phyloP scores from a whole-genome alignment of 2,113 vertebrate genomes.

The Stegastes partitus region DNA sequence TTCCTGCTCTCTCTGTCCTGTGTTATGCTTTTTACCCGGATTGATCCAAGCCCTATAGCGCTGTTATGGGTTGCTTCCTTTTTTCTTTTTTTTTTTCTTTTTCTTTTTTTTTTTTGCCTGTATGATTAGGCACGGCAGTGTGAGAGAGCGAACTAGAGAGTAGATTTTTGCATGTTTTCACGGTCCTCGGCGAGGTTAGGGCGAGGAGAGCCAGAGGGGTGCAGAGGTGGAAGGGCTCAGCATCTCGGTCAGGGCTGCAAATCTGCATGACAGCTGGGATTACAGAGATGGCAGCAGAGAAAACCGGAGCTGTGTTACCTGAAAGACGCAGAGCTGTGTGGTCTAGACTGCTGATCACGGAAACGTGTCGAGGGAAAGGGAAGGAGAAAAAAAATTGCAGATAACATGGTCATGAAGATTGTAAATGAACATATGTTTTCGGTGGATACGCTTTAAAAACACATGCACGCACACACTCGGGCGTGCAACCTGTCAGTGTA shows the following conservation, averaged over 20 bases:
- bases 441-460: constrained; percentile 27
- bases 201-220: constrained; percentile 20
- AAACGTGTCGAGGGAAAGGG: background rate
- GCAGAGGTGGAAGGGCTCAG: constrained; percentile 45
- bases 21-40: constrained; percentile 52
- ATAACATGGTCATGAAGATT: background rate
- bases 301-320: constrained; percentile 39
- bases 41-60: constrained; percentile 59
- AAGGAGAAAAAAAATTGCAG: background rate
- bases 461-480: constrained; percentile 1
- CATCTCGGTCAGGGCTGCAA: constrained; percentile 43
- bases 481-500: constrained; percentile 28
- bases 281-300: constrained; percentile 36
- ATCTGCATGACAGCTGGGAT: constrained; percentile 64
- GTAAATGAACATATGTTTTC: constrained; percentile 32
- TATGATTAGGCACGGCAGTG: constrained; percentile 61
- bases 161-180: constrained; percentile 70
- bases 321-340: constrained; percentile 17
- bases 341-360: constrained; percentile 41
- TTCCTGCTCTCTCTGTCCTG: constrained; percentile 44
- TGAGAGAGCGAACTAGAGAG: constrained; percentile 38
- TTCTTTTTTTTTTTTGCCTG: constrained; percentile 23
- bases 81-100: constrained; percentile 8
- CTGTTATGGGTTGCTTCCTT: constrained; percentile 46
- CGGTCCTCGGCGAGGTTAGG: constrained; percentile 35